A percentile compares a stretch with the other conserved stretches of the same genome.
Conservation (phyloP, 2,113 vertebrate species). For the Talpa occidentalis region DNA sequence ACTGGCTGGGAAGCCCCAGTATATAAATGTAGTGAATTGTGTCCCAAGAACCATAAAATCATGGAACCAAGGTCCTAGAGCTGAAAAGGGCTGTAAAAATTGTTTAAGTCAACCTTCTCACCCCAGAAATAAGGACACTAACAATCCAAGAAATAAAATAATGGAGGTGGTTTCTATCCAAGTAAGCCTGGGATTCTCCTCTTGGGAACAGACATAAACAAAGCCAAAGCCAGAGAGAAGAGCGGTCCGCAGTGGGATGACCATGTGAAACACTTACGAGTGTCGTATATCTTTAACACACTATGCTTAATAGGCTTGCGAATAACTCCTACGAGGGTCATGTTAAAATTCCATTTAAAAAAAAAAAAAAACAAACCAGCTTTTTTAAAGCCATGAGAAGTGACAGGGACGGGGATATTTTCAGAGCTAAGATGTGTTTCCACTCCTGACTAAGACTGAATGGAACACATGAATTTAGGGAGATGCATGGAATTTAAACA, state of each 20-base stretch:
- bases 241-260: background rate
- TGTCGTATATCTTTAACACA: background rate
- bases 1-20: background rate
- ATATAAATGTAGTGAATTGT: background rate
- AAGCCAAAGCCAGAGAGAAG: background rate
- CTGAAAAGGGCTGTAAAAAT: background rate
- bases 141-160: background rate
- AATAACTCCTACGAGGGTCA: constrained; percentile 51
- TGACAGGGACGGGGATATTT: background rate
- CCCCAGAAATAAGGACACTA: constrained; percentile 25
- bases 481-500: constrained; percentile 67
- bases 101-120: background rate
- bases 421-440: constrained; percentile 50
- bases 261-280: background rate
- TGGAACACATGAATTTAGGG: constrained; percentile 52
- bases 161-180: background rate
- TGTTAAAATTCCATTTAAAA: constrained; percentile 52
- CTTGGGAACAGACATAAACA: background rate
- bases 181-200: background rate
- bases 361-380: background rate
- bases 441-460: constrained; percentile 56
- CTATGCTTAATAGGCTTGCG: background rate
- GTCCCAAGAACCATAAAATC: background rate
- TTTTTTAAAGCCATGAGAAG: constrained; percentile 55
- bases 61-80: background rate